Conservation (phyloP, 1,140 invertebrate genomes). For the Drosophila bifasciata region DNA sequence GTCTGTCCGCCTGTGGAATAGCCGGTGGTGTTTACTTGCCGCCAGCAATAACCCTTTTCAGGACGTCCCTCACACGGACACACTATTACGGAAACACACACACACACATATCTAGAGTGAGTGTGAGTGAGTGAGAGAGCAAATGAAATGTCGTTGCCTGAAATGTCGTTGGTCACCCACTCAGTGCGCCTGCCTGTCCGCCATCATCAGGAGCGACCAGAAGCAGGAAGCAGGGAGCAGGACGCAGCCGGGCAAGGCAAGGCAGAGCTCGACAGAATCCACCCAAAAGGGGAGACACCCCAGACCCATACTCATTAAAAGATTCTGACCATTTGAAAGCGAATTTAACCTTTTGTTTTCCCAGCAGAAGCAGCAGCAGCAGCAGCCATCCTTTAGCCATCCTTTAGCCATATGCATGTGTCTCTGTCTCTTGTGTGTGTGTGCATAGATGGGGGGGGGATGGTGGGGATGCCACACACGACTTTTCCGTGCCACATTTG, state of each 20-base stretch:
- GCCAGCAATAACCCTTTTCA: constrained; percentile 73
- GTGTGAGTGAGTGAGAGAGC: neutral
- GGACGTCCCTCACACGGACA: constrained; percentile 23
- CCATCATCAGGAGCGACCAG: constrained; percentile 48
- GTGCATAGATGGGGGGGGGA: neutral
- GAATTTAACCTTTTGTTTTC: constrained; percentile 80
- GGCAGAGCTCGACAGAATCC: constrained; percentile 1
- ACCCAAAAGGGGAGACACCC: neutral
- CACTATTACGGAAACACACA: constrained; percentile 12
- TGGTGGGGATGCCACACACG: neutral
- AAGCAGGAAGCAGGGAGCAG: neutral
- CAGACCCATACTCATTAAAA: constrained; percentile 66
- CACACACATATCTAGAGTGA: constrained; percentile 13
- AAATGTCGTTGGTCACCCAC: constrained; percentile 68
- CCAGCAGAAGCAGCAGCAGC: too few species aligned
- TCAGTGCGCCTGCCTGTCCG: constrained; percentile 76
- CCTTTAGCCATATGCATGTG: neutral
- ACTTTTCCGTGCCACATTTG: too few species aligned
- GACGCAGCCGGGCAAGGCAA: neutral
- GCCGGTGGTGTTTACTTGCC: constrained; percentile 80
- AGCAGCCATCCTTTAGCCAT: constrained; percentile 8
- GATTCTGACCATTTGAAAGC: constrained; percentile 79
- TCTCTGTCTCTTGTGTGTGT: neutral
- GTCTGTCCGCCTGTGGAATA: constrained; percentile 25
- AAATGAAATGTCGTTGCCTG: constrained; percentile 24